Percentiles rank a stretch among this genome's conserved stretches.
Evolutionary conservation across 2,888 invertebrate species (phyloP).

Genomic region (Thyatira batis): DNA sequence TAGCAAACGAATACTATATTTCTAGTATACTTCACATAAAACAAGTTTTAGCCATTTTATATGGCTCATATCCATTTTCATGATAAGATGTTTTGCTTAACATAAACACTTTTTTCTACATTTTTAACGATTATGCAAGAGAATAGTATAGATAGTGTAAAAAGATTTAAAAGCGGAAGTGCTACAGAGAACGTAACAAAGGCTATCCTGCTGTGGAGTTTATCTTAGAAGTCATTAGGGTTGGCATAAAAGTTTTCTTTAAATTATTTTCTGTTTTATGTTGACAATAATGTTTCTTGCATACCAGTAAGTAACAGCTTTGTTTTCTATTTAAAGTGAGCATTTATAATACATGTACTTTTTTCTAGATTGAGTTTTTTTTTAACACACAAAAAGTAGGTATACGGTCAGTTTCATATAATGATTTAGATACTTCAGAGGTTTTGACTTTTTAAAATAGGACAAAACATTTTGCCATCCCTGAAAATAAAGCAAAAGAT

Average conservation of each 20-base stretch:
- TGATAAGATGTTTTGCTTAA: too few species aligned
- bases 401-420: too few species aligned
- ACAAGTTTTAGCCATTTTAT: too few species aligned
- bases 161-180: background rate
- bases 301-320: too few species aligned
- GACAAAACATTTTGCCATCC: background rate
- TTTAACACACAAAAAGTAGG: too few species aligned
- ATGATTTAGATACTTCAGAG: too few species aligned
- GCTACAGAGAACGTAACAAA: background rate
- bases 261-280: background rate
- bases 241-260: background rate
- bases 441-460: background rate
- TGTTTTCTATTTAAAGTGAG: too few species aligned
- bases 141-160: background rate
- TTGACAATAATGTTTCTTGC: background rate
- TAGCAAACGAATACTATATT: too few species aligned
- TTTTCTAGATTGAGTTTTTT: too few species aligned
- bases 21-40: too few species aligned
- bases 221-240: background rate
- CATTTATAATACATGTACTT: too few species aligned
- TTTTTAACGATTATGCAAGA: background rate
- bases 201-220: background rate
- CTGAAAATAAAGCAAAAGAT: background rate
- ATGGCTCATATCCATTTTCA: too few species aligned
- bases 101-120: background rate